Evolutionary conservation across 2,797 vertebrate genomes (phyloP).

Genomic region (Gobionotothen gibberifrons): DNA sequence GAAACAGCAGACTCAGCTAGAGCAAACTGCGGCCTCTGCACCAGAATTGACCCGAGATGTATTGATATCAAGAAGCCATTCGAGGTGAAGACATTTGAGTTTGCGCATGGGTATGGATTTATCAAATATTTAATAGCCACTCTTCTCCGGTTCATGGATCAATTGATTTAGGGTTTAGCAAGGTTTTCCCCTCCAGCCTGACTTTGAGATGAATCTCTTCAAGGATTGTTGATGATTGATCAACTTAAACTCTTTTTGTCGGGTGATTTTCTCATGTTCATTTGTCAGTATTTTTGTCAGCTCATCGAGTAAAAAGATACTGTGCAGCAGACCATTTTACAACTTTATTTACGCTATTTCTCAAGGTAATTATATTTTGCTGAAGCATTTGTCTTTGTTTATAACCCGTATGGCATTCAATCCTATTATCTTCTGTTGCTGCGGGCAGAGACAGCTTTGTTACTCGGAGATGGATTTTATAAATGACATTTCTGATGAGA

Average conservation of each 20-base stretch:
- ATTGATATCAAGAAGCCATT: constrained; percentile 51
- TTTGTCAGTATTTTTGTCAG: constrained; percentile 40
- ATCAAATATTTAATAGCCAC: constrained; percentile 40
- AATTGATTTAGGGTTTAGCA: constrained; percentile 38
- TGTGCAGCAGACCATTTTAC: constrained; percentile 44
- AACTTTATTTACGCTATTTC: constrained; percentile 15
- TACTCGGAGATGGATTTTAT: constrained; percentile 24
- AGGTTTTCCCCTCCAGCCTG: constrained; percentile 37
- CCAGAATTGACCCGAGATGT: constrained; percentile 29
- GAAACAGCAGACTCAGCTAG: constrained; percentile 58
- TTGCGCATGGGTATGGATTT: constrained; percentile 26
- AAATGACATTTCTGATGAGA: constrained; percentile 59
- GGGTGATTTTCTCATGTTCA: constrained; percentile 11
- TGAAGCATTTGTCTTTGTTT: constrained; percentile 58
- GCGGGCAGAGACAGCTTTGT: constrained; percentile 33
- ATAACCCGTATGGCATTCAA: constrained; percentile 36
- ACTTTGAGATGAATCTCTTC: constrained; percentile 35
- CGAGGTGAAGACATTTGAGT: constrained; percentile 35
- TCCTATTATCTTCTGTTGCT: constrained; percentile 51
- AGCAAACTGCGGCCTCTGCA: constrained; percentile 33
- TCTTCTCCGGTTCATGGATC: constrained; percentile 22
- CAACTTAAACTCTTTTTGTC: constrained; percentile 11
- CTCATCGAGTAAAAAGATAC: constrained; percentile 33
- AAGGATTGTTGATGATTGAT: constrained; percentile 46
- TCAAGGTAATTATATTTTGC: constrained; percentile 55